Evolutionary conservation across 2,888 invertebrate genomes (phyloP).

Genomic region (Melinaea marsaeus): DNA sequence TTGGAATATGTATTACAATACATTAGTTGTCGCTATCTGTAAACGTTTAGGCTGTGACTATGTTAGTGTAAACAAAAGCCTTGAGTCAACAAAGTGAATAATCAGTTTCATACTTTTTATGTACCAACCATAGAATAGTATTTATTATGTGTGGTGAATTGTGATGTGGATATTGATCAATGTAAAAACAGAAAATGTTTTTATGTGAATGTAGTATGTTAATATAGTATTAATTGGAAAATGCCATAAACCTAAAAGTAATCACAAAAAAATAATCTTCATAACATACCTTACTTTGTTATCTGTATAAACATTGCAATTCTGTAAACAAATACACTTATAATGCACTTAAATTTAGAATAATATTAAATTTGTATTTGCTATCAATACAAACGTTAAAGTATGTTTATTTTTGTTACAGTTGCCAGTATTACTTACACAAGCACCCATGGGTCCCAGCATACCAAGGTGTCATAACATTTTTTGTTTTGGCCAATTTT

Average conservation of each 20-base stretch:
- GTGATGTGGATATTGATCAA: no score
- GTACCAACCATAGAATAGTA: constrained; percentile 16
- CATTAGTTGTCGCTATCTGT: constrained; percentile 16
- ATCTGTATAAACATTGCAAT: no score
- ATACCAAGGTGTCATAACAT: constrained; percentile 95
- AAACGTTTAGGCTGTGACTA: constrained; percentile 27
- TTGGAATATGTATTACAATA: constrained; percentile 21
- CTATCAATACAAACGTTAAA: background rate
- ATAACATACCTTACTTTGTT: no score
- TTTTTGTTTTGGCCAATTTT: constrained; percentile 99
- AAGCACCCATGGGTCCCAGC: constrained; percentile 93
- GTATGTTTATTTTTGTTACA: constrained; percentile 64
- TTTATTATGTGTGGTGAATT: no score
- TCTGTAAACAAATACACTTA: no score
- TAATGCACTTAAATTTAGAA: no score
- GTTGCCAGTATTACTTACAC: constrained; percentile 91
- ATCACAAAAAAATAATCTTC: no score
- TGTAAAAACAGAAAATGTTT: no score
- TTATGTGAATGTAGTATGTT: no score
- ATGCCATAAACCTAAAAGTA: no score
- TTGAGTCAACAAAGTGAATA: constrained; percentile 26
- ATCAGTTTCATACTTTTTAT: constrained; percentile 23
- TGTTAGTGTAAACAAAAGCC: constrained; percentile 46
- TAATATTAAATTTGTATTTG: no score
- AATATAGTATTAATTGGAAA: no score